Percentiles rank a stretch among this genome's conserved stretches.
Evolutionary conservation across 2,888 invertebrate genomes (phyloP).

Genomic region (Rhagonycha fulva): DNA sequence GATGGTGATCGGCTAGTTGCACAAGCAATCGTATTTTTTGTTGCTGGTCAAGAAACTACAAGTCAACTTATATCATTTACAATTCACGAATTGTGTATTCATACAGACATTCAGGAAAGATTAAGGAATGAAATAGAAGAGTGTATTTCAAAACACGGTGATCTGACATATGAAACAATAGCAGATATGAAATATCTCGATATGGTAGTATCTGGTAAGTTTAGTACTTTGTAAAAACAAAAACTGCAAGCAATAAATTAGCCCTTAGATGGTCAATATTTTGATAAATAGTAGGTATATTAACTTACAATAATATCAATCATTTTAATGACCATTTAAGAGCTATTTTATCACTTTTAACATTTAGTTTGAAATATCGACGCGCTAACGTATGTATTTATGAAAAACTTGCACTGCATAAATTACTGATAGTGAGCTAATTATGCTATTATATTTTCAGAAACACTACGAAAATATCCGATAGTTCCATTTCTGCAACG

Average conservation of each 20-base stretch:
- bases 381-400: no score
- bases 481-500: neutral
- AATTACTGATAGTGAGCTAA: neutral
- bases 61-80: conserved; percentile 55
- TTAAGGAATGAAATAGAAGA: conserved; percentile 54
- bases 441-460: neutral
- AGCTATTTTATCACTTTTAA: no score
- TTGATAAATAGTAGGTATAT: no score
- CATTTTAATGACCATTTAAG: no score
- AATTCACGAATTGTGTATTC: conserved; percentile 54
- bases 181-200: conserved; percentile 59
- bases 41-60: conserved; percentile 61
- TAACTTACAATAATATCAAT: no score
- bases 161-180: conserved; percentile 55
- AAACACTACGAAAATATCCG: neutral
- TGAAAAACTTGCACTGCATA: no score
- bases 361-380: no score
- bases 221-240: no score
- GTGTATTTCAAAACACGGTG: conserved; percentile 45
- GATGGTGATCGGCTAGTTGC: conserved; percentile 50
- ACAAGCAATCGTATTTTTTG: conserved; percentile 57
- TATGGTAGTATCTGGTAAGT: conserved; percentile 57
- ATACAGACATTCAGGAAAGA: conserved; percentile 55
- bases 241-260: no score
- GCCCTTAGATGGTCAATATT: no score